Evolutionary conservation across 2,113 vertebrate species (phyloP).

Genomic region (Ammospiza caudacuta): DNA sequence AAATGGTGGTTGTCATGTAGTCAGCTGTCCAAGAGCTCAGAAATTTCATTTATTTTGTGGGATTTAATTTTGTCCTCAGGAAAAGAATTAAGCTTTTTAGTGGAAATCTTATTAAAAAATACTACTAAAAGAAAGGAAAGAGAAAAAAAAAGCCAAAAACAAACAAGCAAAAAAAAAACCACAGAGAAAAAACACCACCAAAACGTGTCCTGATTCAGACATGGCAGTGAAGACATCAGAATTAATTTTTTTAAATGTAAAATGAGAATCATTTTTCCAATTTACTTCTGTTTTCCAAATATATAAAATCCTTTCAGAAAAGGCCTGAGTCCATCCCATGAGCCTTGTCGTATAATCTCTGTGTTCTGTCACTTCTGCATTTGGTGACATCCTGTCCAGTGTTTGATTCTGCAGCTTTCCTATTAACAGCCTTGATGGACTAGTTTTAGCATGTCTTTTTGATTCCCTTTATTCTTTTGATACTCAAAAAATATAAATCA

Average conservation of each 20-base stretch:
- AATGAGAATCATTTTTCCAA: background rate
- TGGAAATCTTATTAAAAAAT: background rate
- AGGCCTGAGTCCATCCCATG: background rate
- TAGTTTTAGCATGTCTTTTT: background rate
- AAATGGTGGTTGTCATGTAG: background rate
- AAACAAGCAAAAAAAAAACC: fast-evolving
- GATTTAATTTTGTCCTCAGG: background rate
- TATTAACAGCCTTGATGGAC: background rate
- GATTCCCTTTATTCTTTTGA: background rate
- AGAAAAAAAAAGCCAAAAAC: background rate
- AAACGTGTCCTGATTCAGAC: background rate
- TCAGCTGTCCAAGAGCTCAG: background rate
- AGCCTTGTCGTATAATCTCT: background rate
- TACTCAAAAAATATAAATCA: background rate
- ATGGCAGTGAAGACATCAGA: background rate
- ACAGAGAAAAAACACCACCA: background rate
- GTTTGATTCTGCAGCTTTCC: background rate
- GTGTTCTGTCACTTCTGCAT: background rate
- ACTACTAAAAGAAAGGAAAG: background rate
- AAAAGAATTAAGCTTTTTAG: background rate
- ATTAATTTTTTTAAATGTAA: background rate
- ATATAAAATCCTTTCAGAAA: background rate
- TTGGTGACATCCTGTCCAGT: background rate
- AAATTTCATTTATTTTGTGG: background rate
- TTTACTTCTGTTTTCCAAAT: background rate